Conservation (phyloP, 2,113 vertebrate genomes). For the Dinomys branickii region DNA sequence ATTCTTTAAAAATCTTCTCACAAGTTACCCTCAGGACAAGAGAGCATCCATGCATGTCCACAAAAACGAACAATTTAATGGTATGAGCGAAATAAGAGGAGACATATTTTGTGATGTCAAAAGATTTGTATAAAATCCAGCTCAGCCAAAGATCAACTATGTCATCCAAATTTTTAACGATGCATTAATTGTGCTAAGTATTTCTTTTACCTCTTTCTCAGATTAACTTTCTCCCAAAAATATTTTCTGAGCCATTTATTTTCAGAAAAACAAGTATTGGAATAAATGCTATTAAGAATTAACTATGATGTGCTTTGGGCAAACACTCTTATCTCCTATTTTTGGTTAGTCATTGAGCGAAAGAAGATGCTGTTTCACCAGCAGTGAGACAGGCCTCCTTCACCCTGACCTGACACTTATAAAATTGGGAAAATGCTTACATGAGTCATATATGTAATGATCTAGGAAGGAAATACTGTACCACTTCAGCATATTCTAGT, state of each 20-base stretch:
- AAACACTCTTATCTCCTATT: background rate
- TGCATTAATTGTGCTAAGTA: background rate
- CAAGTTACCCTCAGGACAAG: background rate
- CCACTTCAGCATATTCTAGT: background rate
- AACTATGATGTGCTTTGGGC: background rate
- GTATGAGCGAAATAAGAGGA: background rate
- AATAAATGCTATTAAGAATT: background rate
- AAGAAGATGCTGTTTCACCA: background rate
- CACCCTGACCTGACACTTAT: background rate
- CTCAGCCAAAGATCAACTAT: background rate
- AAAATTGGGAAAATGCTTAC: background rate
- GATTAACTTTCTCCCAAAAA: background rate
- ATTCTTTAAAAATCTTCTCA: background rate
- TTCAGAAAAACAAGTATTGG: background rate
- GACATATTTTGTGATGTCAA: background rate
- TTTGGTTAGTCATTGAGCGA: background rate
- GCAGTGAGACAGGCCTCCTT: background rate
- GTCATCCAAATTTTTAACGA: background rate
- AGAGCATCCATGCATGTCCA: background rate
- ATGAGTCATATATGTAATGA: constrained; percentile 17
- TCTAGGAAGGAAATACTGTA: background rate
- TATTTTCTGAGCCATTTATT: background rate
- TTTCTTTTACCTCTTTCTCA: background rate
- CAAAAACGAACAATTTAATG: background rate
- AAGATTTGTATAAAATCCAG: background rate